Conservation (phyloP, 2,113 vertebrate genomes). For the Circaetus gallicus region DNA sequence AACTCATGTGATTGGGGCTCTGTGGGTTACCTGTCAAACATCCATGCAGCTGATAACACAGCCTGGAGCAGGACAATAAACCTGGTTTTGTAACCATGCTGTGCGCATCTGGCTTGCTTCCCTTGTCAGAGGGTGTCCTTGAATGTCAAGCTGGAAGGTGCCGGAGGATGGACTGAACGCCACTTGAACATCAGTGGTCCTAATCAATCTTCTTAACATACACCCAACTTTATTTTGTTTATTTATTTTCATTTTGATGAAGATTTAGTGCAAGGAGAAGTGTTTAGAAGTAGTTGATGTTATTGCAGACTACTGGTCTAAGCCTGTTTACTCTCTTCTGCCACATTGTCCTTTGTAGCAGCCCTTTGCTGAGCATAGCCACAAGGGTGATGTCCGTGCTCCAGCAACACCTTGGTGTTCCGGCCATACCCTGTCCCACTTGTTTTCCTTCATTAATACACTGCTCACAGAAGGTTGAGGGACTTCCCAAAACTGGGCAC, state of each 20-base stretch:
- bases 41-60: neutral
- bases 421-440: neutral
- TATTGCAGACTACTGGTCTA: neutral
- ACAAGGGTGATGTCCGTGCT: accelerated
- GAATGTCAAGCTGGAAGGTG: neutral
- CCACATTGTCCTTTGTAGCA: accelerated
- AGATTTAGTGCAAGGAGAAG: neutral
- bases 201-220: neutral
- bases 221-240: neutral
- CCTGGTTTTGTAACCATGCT: neutral
- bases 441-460: neutral
- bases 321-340: neutral
- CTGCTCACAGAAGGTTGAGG: neutral
- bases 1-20: neutral
- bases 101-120: neutral
- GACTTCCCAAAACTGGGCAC: neutral
- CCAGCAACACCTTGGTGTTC: neutral
- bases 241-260: neutral
- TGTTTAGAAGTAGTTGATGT: neutral
- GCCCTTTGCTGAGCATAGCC: neutral
- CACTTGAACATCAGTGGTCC: neutral
- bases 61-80: neutral
- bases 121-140: neutral
- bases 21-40: neutral
- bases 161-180: neutral